phyloP scores from a whole-genome alignment of 2,797 vertebrate species.

The Phoxinus dragarum region DNA sequence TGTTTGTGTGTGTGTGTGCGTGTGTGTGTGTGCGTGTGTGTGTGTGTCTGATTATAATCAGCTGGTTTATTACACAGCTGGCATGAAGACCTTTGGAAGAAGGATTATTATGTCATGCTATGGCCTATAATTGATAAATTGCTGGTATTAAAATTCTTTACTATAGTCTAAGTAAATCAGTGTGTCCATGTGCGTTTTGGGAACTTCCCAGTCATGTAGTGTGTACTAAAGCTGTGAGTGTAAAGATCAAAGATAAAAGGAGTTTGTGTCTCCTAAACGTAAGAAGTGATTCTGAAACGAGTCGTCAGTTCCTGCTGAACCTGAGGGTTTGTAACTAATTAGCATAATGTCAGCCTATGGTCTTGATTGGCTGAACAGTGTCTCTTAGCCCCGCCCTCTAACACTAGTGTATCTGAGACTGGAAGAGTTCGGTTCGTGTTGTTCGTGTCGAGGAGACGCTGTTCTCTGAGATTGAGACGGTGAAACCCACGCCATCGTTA shows the following conservation, averaged over 20 bases:
- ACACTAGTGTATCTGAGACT: neutral
- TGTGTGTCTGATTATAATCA: neutral
- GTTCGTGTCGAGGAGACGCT: neutral
- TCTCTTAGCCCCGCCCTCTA: neutral
- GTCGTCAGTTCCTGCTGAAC: neutral
- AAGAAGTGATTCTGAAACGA: neutral
- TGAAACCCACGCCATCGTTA: neutral
- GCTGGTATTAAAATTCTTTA: neutral
- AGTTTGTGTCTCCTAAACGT: too few relatives aligned
- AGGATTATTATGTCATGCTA: neutral
- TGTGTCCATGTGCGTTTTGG: neutral
- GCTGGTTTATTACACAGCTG: neutral
- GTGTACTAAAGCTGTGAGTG: neutral
- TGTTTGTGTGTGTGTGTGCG: neutral
- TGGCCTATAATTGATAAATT: neutral
- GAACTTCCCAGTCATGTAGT: neutral
- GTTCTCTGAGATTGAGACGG: neutral
- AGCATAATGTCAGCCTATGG: neutral
- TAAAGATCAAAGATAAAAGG: neutral
- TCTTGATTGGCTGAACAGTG: neutral
- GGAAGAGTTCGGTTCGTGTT: neutral
- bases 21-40: neutral
- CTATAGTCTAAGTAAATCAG: neutral
- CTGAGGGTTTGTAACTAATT: neutral
- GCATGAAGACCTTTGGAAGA: neutral